Evolutionary conservation across 2,113 vertebrate genomes (phyloP), one percentile per base, ranked within the genome.

Genomic region (Gasterosteus nipponicus): DNA sequence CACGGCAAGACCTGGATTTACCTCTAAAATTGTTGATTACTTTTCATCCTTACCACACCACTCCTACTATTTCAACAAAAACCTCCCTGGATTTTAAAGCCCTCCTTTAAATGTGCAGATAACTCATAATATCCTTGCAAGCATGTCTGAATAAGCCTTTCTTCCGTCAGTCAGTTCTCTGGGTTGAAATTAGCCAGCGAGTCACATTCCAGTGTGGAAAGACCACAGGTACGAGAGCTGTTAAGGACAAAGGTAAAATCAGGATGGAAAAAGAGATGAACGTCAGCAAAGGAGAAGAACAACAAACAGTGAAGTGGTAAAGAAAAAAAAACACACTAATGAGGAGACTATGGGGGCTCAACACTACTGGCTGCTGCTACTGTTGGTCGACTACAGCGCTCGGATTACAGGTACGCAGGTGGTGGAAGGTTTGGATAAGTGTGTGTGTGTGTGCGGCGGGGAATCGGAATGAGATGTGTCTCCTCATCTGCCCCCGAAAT

Each of bases 61-160:
- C 7, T 39, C 10, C 5, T 31, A 31, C 5, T 59, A 29, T 73
- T 65, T 51, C 0, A 69, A 0, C 4, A 29, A 14, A 7, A 31
- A 54, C 22, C 18, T 38, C 11, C 35, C 39, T 51, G 5, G 12
- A 35, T 72, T 33, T 22, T 11, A 59, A 71, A 73, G 2, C 0
- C 10, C 38, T 79, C 57, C 70, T 71, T 53, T 33, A 58, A 63
- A 22, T 60, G 69, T 22, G 33, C 33, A 71, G 46, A 56, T 51
- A 68, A 60, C 73, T 63, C 68, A 39, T 31, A 14, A 19, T 33
- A 33, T 19, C 7, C 5, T 57, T 2, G 26, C 19, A 53, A 86
- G 88, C 93, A 92, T 86, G 93, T 93, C 93, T 93, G 93, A 89
- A 93, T 93, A 58, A 88, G 93, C 76, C 92, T 86, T 46, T 57